Evolutionary conservation across 2,888 invertebrate species (phyloP).

Genomic region (Scaptomyza tumidula): DNA sequence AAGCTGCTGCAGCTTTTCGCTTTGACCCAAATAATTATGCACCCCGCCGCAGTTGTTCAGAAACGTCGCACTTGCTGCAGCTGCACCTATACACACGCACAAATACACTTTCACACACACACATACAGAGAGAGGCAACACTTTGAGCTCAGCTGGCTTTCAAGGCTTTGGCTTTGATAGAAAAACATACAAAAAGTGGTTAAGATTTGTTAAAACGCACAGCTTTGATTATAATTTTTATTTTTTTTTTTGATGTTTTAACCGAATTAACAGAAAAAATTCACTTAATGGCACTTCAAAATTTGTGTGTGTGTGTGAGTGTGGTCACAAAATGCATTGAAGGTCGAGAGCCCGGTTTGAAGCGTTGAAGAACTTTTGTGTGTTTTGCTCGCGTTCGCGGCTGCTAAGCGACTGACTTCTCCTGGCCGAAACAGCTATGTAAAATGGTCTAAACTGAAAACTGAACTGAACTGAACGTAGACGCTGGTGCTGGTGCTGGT

Average conservation of each 20-base stretch:
- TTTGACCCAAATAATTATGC: conserved; percentile 74
- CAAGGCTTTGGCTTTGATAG: conserved; percentile 9
- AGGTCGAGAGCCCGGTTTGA: conserved; percentile 43
- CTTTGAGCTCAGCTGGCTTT: conserved; percentile 38
- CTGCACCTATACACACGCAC: conserved; percentile 21
- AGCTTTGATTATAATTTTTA: background rate
- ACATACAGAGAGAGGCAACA: conserved; percentile 15
- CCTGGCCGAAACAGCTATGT: conserved; percentile 47
- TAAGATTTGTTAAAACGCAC: background rate
- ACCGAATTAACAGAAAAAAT: background rate
- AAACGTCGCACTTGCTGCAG: conserved; percentile 39
- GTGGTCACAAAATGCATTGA: conserved; percentile 19
- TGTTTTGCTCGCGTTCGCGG: conserved; percentile 75
- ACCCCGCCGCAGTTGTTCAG: conserved; percentile 40
- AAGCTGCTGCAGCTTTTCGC: conserved; percentile 66
- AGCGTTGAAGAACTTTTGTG: conserved; percentile 19
- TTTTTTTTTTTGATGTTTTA: background rate
- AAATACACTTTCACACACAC: conserved; percentile 12
- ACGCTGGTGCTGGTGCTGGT: conserved; percentile 29
- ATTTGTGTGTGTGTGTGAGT: conserved; percentile 8
- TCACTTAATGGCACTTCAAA: conserved; percentile 16
- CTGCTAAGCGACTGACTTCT: conserved; percentile 78
- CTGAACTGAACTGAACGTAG: conserved; percentile 14
- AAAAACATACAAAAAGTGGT: background rate
- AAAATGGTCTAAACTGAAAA: conserved; percentile 61